Evolutionary conservation across 2,797 vertebrate species (phyloP).

Genomic region (Xiphophorus birchmanni): DNA sequence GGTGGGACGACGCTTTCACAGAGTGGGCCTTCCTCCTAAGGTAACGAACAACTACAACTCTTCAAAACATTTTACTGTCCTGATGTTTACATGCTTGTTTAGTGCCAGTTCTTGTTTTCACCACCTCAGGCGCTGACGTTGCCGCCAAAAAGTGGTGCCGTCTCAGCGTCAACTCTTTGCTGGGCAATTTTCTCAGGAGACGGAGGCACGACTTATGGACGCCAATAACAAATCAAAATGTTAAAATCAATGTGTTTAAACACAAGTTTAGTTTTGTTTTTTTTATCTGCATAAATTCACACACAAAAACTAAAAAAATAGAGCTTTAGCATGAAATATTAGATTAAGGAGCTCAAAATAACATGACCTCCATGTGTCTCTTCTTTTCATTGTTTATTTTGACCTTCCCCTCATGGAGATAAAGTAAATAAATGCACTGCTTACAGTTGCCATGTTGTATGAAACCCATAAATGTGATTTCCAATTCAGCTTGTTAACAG

Average conservation of each 20-base stretch:
- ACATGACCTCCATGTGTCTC: not conserved
- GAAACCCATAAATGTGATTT: not conserved
- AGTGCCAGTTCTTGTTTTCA: not conserved
- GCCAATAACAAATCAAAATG: not conserved
- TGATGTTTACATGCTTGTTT: not conserved
- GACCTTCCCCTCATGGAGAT: not conserved
- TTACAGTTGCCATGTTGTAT: not conserved
- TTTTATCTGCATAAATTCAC: not conserved
- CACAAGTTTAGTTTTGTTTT: not conserved
- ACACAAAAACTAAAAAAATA: not conserved
- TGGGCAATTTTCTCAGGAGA: not conserved
- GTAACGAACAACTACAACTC: constrained; percentile 67
- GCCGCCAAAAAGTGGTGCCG: not conserved
- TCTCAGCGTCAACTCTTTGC: not conserved
- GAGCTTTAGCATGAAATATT: not conserved
- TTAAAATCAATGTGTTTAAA: not conserved
- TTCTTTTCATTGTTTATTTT: not conserved
- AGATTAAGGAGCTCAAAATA: not conserved
- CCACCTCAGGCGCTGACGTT: not conserved
- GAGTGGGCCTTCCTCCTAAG: constrained; percentile 97
- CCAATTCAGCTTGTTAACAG: not conserved
- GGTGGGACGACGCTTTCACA: constrained; percentile 95
- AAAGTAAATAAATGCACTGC: not conserved
- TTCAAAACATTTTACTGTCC: not conserved
- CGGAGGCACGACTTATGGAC: not conserved